These are phyloP conservation scores for Sarcophaga caerulescens DNA, from an alignment of 2,888 invertebrate genomes.

Conservation along the genomic window DNA sequence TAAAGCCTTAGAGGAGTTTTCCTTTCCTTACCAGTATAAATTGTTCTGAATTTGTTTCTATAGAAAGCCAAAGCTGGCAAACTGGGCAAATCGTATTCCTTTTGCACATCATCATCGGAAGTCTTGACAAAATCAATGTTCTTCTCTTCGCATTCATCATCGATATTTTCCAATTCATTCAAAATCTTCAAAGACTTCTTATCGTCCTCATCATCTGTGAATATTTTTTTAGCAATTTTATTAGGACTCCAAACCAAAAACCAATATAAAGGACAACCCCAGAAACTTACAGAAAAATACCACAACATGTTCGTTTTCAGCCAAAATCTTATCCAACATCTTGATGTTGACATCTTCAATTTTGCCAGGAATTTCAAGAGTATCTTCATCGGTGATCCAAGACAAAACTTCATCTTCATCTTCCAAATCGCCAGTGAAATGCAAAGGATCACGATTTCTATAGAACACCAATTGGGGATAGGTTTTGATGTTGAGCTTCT, in stretches of 20 bases:
- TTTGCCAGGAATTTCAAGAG: slow-evolving; percentile 93
- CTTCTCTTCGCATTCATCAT: slow-evolving; percentile 95
- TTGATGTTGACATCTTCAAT: slow-evolving; percentile 95
- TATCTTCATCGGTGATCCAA: slow-evolving; percentile 95
- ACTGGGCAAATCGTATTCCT: slow-evolving; percentile 91
- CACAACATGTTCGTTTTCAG: slow-evolving; percentile 93
- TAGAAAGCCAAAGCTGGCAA: slow-evolving; percentile 93
- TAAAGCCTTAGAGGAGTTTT: neutral
- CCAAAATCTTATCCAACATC: slow-evolving; percentile 94
- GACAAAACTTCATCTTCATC: slow-evolving; percentile 95
- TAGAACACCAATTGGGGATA: slow-evolving; percentile 95
- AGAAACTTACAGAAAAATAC: slow-evolving; percentile 93
- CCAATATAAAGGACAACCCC: neutral
- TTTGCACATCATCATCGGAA: slow-evolving; percentile 92
- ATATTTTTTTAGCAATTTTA: slow-evolving; percentile 30
- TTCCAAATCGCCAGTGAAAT: slow-evolving; percentile 91
- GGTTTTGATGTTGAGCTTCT: slow-evolving; percentile 91
- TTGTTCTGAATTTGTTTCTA: slow-evolving; percentile 92
- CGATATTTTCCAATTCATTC: slow-evolving; percentile 94
- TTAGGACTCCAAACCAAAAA: neutral
- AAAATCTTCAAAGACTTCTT: slow-evolving; percentile 94
- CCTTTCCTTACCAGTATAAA: slow-evolving; percentile 85
- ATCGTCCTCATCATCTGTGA: slow-evolving; percentile 92
- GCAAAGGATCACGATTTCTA: slow-evolving; percentile 93
- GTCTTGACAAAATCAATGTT: slow-evolving; percentile 96